Evolutionary conservation across 2,888 invertebrate genomes (phyloP).

Genomic region (Mythimna albipuncta): DNA sequence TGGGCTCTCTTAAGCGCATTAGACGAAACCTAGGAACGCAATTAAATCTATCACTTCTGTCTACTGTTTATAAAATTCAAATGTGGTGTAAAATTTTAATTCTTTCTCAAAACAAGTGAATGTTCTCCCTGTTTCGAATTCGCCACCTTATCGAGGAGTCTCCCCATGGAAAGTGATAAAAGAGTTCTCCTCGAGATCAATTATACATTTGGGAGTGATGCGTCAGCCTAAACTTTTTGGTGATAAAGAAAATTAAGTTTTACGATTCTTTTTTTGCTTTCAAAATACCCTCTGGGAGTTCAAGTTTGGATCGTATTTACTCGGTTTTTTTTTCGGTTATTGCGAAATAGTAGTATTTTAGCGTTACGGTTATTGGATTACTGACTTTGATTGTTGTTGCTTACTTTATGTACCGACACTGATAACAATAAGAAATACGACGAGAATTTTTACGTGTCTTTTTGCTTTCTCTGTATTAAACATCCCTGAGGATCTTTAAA

Average conservation of each 20-base stretch:
- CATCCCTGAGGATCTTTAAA: too few relatives aligned
- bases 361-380: not conserved
- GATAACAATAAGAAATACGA: too few relatives aligned
- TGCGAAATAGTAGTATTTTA: not conserved
- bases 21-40: slow-evolving; percentile 19
- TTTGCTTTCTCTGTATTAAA: too few relatives aligned
- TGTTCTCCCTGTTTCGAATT: slow-evolving; percentile 1
- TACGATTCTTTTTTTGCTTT: slow-evolving; percentile 33
- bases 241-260: slow-evolving; percentile 60
- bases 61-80: too few relatives aligned
- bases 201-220: slow-evolving; percentile 68
- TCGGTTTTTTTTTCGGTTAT: slow-evolving; percentile 21
- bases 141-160: slow-evolving; percentile 16
- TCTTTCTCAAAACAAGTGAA: not conserved
- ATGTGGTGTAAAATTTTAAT: slow-evolving; percentile 5
- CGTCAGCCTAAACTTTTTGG: slow-evolving; percentile 56
- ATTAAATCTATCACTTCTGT: too few relatives aligned
- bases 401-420: too few relatives aligned
- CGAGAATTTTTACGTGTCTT: too few relatives aligned
- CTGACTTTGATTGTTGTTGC: not conserved
- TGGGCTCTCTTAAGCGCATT: slow-evolving; percentile 11
- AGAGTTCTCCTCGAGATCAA: slow-evolving; percentile 61
- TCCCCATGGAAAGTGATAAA: slow-evolving; percentile 41
- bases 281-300: slow-evolving; percentile 27
- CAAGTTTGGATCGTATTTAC: slow-evolving; percentile 44